These are phyloP conservation scores for Catalaphyllia jardinei DNA, from an alignment of 64 coral and sea anemone species.

Conservation along the genomic window DNA sequence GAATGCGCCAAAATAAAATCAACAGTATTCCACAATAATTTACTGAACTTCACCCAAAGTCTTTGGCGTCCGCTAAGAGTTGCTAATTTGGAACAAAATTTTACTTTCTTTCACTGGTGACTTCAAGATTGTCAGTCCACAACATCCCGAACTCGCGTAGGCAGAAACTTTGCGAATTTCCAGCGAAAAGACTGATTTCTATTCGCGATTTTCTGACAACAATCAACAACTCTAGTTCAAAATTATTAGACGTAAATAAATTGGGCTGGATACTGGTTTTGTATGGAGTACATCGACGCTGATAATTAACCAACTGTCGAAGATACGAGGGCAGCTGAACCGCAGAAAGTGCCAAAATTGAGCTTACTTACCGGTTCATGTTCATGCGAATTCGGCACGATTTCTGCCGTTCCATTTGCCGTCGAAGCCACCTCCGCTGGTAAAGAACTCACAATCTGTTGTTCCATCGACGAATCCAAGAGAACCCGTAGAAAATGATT, in stretches of 20 bases:
- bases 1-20: background rate
- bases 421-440: background rate
- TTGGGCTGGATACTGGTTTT: slow-evolving; percentile 5
- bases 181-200: background rate
- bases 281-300: background rate
- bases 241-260: background rate
- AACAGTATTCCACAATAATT: background rate
- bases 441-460: background rate
- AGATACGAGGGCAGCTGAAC: slow-evolving; percentile 19
- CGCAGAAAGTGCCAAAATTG: background rate
- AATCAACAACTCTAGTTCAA: background rate
- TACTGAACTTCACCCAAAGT: background rate
- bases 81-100: background rate
- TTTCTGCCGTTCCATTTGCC: slow-evolving; percentile 21
- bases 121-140: background rate
- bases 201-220: background rate
- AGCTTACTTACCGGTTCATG: slow-evolving; percentile 11
- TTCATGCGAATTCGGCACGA: background rate
- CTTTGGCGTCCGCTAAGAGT: background rate
- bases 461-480: slow-evolving; percentile 12
- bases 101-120: background rate
- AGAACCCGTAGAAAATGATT: background rate
- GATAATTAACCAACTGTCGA: slow-evolving; percentile 45
- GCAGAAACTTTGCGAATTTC: background rate
- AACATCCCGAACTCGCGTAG: background rate